Percentiles rank a stretch among this genome's conserved stretches.
Evolutionary conservation across 2,888 invertebrate genomes (phyloP).

Genomic region (Incurvaria masculella): DNA sequence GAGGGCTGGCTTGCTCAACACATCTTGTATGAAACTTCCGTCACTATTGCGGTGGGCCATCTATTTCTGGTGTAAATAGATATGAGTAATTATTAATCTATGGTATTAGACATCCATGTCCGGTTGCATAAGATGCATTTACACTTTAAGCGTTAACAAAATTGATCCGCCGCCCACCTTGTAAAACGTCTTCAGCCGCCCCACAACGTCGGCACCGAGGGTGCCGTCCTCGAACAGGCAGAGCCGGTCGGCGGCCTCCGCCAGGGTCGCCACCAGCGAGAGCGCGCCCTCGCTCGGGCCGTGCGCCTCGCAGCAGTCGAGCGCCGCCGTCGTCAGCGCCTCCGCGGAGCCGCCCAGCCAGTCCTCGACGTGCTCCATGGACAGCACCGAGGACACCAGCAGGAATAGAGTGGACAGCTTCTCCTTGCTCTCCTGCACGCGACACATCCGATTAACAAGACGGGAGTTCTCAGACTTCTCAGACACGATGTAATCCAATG

Average conservation of each 20-base stretch:
- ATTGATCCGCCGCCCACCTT: no score
- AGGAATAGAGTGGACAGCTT: slow-evolving; percentile 12
- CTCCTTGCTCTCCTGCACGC: slow-evolving; percentile 13
- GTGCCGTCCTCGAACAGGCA: neutral
- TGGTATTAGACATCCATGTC: no score
- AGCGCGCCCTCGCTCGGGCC: slow-evolving; percentile 1
- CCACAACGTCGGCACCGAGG: neutral
- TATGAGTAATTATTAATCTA: no score
- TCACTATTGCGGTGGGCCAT: no score
- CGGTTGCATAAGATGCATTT: no score
- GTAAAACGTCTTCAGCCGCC: neutral
- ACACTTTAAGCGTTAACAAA: no score
- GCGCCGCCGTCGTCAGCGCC: neutral
- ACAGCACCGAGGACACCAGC: slow-evolving; percentile 13
- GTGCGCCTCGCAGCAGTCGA: neutral
- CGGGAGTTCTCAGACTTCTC: no score
- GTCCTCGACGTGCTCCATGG: slow-evolving; percentile 4
- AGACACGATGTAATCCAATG: neutral
- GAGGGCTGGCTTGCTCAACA: no score
- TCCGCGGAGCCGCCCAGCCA: neutral
- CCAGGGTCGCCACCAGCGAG: neutral
- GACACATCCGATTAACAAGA: no score
- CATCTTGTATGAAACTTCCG: no score
- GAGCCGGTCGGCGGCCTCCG: neutral
- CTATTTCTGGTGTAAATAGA: no score